phyloP scores from a whole-genome alignment of 1,140 invertebrate genomes.

The Aphis gossypii region DNA sequence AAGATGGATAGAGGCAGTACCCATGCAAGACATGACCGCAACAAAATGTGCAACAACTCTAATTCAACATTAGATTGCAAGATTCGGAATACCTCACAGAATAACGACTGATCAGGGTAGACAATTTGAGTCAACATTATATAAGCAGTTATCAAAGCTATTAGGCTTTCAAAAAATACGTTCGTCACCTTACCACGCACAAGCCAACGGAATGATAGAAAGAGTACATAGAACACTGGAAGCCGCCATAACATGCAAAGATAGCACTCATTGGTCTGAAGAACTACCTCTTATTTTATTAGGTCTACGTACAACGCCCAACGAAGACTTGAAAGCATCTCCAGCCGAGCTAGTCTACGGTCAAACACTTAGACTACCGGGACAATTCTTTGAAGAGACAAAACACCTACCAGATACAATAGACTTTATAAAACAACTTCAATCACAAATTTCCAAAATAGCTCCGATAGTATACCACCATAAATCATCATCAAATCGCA shows the following conservation, averaged over 20 bases:
- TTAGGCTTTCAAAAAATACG: constrained; percentile 33
- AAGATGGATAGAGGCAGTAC: constrained; percentile 64
- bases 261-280: constrained; percentile 21
- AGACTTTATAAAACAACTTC: not conserved
- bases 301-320: too few species aligned
- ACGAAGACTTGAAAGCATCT: constrained; percentile 36
- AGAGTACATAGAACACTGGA: constrained; percentile 60
- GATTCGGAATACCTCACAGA: constrained; percentile 64
- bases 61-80: constrained; percentile 62
- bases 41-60: too few species aligned
- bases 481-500: constrained; percentile 4
- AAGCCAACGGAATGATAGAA: constrained; percentile 62
- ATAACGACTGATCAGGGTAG: constrained; percentile 63
- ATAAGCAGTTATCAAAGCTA: not conserved
- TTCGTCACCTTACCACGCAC: constrained; percentile 57
- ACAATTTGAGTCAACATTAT: constrained; percentile 61
- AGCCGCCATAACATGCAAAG: constrained; percentile 60
- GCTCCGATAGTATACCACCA: not conserved
- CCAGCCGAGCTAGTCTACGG: constrained; percentile 58
- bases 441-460: constrained; percentile 27
- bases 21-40: constrained; percentile 61
- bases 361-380: constrained; percentile 50
- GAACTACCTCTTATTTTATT: constrained; percentile 59
- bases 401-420: not conserved
- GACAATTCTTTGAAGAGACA: constrained; percentile 47